Evolutionary conservation across 1,140 invertebrate species (phyloP).

Genomic region (Microplitis mediator): DNA sequence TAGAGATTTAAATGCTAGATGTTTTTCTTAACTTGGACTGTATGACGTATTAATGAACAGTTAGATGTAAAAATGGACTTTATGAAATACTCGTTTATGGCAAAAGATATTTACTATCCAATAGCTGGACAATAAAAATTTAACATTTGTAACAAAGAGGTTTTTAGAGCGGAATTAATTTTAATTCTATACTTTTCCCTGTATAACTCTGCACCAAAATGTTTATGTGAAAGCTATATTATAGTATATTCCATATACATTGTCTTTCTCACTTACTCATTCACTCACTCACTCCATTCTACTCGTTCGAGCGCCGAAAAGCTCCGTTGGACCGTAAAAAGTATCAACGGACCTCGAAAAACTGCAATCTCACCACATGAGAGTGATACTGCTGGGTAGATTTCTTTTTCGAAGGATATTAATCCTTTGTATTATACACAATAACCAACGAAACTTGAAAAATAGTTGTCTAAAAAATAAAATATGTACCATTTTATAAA

Average conservation of each 20-base stretch:
- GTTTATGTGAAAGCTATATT: no score
- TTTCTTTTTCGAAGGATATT: neutral
- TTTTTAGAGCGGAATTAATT: conserved; percentile 22
- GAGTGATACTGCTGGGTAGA: neutral
- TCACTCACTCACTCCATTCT: neutral
- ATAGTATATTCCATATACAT: neutral
- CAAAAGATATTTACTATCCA: neutral
- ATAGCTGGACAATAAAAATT: conserved; percentile 14
- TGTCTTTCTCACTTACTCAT: no score
- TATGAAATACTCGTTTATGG: neutral
- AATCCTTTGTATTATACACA: neutral
- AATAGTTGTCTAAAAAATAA: neutral
- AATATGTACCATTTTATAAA: no score
- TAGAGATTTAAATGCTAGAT: no score
- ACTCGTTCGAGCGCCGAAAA: conserved; percentile 21
- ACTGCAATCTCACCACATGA: conserved; percentile 10
- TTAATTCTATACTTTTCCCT: neutral
- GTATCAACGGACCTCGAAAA: conserved; percentile 23
- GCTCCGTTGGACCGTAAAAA: conserved; percentile 19
- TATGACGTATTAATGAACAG: no score
- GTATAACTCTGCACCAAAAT: no score
- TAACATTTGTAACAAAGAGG: conserved; percentile 27
- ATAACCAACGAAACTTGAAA: neutral
- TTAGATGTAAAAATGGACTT: no score
- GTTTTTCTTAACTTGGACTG: no score